A percentile compares a stretch with the other conserved stretches of the same genome.
These are phyloP conservation scores for Acrobasis consociella DNA, from an alignment of 2,888 invertebrate genomes.

Conservation along the genomic window DNA sequence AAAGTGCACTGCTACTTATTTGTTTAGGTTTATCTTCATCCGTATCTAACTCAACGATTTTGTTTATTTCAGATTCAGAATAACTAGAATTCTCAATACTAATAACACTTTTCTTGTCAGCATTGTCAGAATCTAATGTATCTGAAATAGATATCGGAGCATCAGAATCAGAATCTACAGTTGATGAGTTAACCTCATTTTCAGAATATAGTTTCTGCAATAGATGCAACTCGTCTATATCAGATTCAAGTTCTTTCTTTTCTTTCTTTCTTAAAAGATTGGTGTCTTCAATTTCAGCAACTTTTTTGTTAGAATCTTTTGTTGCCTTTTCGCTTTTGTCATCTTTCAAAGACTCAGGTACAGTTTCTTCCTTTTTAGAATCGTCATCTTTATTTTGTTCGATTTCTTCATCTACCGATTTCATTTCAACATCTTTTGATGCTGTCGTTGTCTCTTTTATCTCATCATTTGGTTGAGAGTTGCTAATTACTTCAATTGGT, in stretches of 20 bases:
- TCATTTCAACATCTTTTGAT: slow-evolving; percentile 2
- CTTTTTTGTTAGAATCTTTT: slow-evolving; percentile 37
- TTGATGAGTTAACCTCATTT: slow-evolving; percentile 53
- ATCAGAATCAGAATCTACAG: slow-evolving; percentile 57
- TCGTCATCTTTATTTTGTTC: neutral
- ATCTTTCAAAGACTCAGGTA: neutral
- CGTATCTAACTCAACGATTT: slow-evolving; percentile 32
- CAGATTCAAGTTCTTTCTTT: slow-evolving; percentile 51
- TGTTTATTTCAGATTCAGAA: slow-evolving; percentile 59
- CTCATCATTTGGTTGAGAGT: slow-evolving; percentile 26
- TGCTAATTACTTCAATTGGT: slow-evolving; percentile 24
- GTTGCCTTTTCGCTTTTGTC: slow-evolving; percentile 29
- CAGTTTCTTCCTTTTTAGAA: neutral
- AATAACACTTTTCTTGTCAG: slow-evolving; percentile 52
- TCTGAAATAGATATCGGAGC: slow-evolving; percentile 66
- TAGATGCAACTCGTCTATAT: slow-evolving; percentile 67
- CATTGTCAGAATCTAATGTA: slow-evolving; percentile 53
- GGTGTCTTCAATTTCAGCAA: slow-evolving; percentile 50
- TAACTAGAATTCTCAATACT: slow-evolving; percentile 76
- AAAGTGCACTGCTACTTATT: slow-evolving; percentile 22
- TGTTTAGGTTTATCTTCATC: slow-evolving; percentile 23
- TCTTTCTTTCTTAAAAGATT: slow-evolving; percentile 6
- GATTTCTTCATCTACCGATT: neutral
- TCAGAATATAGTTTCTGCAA: slow-evolving; percentile 65
- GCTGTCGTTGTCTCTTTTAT: slow-evolving; percentile 24